phyloP scores from a whole-genome alignment of 2,888 invertebrate genomes.

The Cartodere bifasciata region DNA sequence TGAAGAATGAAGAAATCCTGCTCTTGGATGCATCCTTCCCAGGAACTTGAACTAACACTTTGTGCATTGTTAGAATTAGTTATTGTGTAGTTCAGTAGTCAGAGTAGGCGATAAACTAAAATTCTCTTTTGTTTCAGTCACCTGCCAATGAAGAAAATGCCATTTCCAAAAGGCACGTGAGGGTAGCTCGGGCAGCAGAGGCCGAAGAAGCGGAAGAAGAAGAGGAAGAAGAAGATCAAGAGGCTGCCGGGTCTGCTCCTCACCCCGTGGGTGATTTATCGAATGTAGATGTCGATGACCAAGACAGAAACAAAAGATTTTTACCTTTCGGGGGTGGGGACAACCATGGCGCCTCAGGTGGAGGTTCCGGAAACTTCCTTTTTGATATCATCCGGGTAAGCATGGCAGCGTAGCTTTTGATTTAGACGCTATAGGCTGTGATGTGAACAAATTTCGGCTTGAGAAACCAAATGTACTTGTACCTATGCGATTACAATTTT shows the following conservation, averaged over 20 bases:
- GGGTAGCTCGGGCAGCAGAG: slow-evolving; percentile 26
- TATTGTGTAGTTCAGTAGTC: background rate
- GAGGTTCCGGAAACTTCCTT: slow-evolving; percentile 77
- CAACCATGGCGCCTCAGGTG: slow-evolving; percentile 34
- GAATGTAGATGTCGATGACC: slow-evolving; percentile 57
- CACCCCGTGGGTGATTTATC: slow-evolving; percentile 60
- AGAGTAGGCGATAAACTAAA: background rate
- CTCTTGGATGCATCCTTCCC: background rate
- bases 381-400: slow-evolving; percentile 83
- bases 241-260: slow-evolving; percentile 41
- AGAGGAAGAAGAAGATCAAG: slow-evolving; percentile 31
- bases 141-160: slow-evolving; percentile 22
- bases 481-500: no score
- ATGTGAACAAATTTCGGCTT: no score
- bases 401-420: no score
- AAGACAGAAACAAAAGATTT: slow-evolving; percentile 73
- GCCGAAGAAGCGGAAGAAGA: slow-evolving; percentile 17
- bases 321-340: slow-evolving; percentile 49
- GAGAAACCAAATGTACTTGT: no score
- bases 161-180: slow-evolving; percentile 26
- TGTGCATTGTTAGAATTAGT: slow-evolving; percentile 11
- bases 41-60: no score
- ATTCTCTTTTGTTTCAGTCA: slow-evolving; percentile 24
- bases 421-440: no score
- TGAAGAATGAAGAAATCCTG: background rate